Conservation (phyloP, 2,888 invertebrate species). For the Eristalinus aeneus region DNA sequence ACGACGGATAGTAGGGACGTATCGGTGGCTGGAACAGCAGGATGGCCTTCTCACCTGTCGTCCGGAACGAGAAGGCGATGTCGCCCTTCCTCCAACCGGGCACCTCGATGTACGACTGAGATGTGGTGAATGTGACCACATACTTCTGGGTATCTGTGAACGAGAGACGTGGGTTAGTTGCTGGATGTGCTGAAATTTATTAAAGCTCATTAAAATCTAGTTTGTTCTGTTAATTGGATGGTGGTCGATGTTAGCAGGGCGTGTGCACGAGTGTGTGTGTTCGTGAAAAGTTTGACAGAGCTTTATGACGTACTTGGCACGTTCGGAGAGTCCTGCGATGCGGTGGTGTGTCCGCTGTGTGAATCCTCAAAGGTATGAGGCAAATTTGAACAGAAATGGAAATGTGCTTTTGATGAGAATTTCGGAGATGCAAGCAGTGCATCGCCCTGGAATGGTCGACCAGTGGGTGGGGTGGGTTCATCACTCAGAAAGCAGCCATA, state of each 20-base stretch:
- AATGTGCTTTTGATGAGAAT: background rate
- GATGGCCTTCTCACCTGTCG: slow-evolving; percentile 94
- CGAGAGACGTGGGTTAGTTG: slow-evolving; percentile 9
- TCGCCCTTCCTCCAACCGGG: slow-evolving; percentile 96
- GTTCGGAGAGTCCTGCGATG: background rate
- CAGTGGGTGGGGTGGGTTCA: background rate
- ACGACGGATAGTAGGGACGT: slow-evolving; percentile 92
- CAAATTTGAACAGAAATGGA: background rate
- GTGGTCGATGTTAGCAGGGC: background rate
- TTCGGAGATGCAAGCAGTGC: too few relatives aligned
- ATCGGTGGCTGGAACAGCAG: slow-evolving; percentile 95
- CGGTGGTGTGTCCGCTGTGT: background rate
- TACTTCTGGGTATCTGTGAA: slow-evolving; percentile 92
- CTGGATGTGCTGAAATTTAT: slow-evolving; percentile 17
- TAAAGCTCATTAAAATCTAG: slow-evolving; percentile 53
- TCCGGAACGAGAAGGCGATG: slow-evolving; percentile 95
- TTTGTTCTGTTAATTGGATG: slow-evolving; percentile 50
- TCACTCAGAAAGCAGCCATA: too few relatives aligned
- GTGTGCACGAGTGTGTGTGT: background rate
- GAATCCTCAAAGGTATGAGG: background rate
- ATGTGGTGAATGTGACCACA: slow-evolving; percentile 96
- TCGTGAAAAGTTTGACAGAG: background rate
- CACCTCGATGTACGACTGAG: slow-evolving; percentile 95
- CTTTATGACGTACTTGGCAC: background rate
- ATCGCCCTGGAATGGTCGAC: too few relatives aligned